Evolutionary conservation across 1,140 invertebrate genomes (phyloP), one percentile per base, ranked within the genome.

Genomic region (Hylyphantes graminicola): DNA sequence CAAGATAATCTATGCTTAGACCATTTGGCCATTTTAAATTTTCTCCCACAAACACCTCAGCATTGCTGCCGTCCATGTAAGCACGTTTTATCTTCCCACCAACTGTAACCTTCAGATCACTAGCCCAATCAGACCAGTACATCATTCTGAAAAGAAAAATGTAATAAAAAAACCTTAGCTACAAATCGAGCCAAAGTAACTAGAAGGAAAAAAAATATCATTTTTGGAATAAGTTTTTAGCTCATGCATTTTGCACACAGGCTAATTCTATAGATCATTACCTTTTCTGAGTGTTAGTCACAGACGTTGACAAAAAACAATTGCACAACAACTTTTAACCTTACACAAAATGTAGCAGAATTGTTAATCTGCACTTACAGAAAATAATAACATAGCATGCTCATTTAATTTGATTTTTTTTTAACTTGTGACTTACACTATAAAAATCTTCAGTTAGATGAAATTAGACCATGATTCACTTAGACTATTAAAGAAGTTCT

Each of bases 11-110:
- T 17, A 93, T 87, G 11, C 89, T 90, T 6, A 93, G 86, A n/a
- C 92, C 91, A 88, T 91, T 92, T 0, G 92, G 92, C 91, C 92
- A 93, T 53, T 90, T 87, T 11, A 91, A 78, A 54, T 89, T 87
- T 6, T 85, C 81, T 50, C 8, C 13, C 7, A 92, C 89, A 61
- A 92, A 88, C 0, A 87, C 86, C 85, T 88, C 86, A 35, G 89
- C 83, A 55, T 91, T 87, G 11, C 86, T 88, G 19, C 92, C 92
- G 88, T 92, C 91, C 90, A 92, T 91, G 87, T 90, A 90, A n/a
- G 91, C 89, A 75, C 87, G 80, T 85, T 92, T 90, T 76, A 92
- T 92, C 86, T 88, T 89, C 0, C 90, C 91, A 17, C 85, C 82
- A 65, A 87, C 86, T 11, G 83, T 59, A 19, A 54, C 77, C 13